Percentiles rank a stretch among this genome's conserved stretches.
These are phyloP conservation scores for Xerus inauris DNA, from an alignment of 2,113 vertebrate genomes.

Conservation along the genomic window DNA sequence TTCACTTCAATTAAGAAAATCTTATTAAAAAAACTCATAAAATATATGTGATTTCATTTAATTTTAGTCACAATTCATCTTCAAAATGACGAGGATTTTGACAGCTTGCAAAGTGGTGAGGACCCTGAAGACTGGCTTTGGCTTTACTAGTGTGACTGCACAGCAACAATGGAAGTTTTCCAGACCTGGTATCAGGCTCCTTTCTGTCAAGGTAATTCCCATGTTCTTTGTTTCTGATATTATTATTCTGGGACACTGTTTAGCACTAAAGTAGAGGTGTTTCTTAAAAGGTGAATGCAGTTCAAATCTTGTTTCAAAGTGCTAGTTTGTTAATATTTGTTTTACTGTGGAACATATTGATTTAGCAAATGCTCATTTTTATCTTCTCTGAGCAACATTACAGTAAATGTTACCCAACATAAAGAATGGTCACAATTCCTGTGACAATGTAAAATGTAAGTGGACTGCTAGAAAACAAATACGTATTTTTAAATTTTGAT, in stretches of 20 bases:
- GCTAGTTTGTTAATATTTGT: slow-evolving; percentile 30
- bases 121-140: slow-evolving; percentile 86
- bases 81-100: slow-evolving; percentile 92
- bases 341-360: slow-evolving; percentile 59
- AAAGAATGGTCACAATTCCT: slow-evolving; percentile 60
- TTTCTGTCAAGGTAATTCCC: slow-evolving; percentile 92
- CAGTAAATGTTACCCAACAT: slow-evolving; percentile 52
- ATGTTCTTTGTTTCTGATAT: background rate
- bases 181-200: slow-evolving; percentile 83
- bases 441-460: slow-evolving; percentile 31
- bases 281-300: slow-evolving; percentile 28
- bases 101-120: slow-evolving; percentile 89
- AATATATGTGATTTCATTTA: slow-evolving; percentile 56
- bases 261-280: slow-evolving; percentile 44
- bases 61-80: slow-evolving; percentile 66
- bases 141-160: slow-evolving; percentile 80
- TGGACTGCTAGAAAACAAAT: background rate
- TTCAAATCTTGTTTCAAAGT: slow-evolving; percentile 56
- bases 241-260: background rate
- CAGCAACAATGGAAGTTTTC: slow-evolving; percentile 81
- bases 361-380: slow-evolving; percentile 67
- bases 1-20: slow-evolving; percentile 56
- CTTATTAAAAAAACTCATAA: slow-evolving; percentile 24
- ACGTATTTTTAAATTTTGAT: too few species aligned
- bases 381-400: slow-evolving; percentile 65